phyloP scores from a whole-genome alignment of 2,797 vertebrate species.

The Poeciliopsis presidionis region DNA sequence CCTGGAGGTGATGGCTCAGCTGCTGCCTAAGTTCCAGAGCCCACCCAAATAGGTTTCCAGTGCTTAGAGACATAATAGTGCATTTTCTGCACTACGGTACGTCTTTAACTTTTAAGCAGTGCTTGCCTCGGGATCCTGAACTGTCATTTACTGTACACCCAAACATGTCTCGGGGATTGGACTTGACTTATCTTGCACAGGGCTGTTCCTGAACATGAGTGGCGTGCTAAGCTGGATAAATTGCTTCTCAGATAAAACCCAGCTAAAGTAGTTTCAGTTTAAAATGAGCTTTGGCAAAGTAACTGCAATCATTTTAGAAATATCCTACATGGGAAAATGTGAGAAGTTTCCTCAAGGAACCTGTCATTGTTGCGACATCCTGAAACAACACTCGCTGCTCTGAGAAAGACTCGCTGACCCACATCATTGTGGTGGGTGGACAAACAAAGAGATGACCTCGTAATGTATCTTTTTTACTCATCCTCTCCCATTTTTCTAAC shows the following conservation, averaged over 20 bases:
- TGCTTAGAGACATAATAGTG: conserved; percentile 49
- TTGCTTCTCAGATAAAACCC: conserved; percentile 48
- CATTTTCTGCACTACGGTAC: conserved; percentile 41
- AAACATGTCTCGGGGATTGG: conserved; percentile 25
- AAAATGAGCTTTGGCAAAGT: conserved; percentile 46
- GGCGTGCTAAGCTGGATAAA: conserved; percentile 48
- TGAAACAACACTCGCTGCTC: conserved; percentile 59
- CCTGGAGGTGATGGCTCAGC: conserved; percentile 72
- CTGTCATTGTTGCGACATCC: conserved; percentile 68
- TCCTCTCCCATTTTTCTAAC: conserved; percentile 18
- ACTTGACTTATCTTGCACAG: conserved; percentile 33
- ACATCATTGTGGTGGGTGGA: conserved; percentile 63
- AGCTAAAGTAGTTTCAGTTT: conserved; percentile 23
- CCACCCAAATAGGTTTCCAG: conserved; percentile 67
- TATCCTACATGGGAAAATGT: conserved; percentile 24
- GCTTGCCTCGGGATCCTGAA: conserved; percentile 41
- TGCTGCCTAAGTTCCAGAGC: conserved; percentile 56
- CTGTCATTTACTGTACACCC: conserved; percentile 35
- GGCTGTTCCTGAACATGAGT: conserved; percentile 32
- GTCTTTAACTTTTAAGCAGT: conserved; percentile 31
- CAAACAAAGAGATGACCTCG: conserved; percentile 60
- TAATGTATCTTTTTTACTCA: conserved; percentile 52
- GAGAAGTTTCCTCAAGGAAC: conserved; percentile 43
- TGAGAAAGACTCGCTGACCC: conserved; percentile 57
- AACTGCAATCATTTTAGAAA: conserved; percentile 18